A percentile compares a stretch with the other conserved stretches of the same genome.
phyloP scores from a whole-genome alignment of 1,140 invertebrate genomes.

The Drosophila sechellia region DNA sequence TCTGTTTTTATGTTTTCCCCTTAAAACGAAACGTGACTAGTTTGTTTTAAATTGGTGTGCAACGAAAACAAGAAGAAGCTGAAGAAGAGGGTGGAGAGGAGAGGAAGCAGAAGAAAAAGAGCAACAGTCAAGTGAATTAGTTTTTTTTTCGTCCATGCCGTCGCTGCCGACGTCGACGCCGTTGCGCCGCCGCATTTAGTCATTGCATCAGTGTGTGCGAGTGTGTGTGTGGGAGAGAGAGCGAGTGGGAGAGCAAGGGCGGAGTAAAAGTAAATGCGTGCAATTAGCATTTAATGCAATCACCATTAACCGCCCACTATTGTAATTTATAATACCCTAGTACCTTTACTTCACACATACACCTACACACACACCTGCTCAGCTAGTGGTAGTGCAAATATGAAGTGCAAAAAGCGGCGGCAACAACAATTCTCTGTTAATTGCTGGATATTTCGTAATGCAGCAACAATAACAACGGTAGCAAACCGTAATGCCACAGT shows the following conservation, averaged over 20 bases:
- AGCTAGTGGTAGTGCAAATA: slow-evolving; percentile 25
- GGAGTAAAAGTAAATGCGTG: slow-evolving; percentile 64
- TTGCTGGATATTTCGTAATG: slow-evolving; percentile 73
- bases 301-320: slow-evolving; percentile 52
- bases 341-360: slow-evolving; percentile 1
- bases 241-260: slow-evolving; percentile 39
- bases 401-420: slow-evolving; percentile 38
- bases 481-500: slow-evolving; percentile 36
- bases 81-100: slow-evolving; percentile 29
- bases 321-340: slow-evolving; percentile 22
- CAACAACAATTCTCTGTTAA: slow-evolving; percentile 68
- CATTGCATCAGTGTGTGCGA: not conserved
- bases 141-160: slow-evolving; percentile 60
- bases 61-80: slow-evolving; percentile 17
- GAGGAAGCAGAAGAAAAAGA: slow-evolving; percentile 37
- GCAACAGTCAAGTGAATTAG: slow-evolving; percentile 69
- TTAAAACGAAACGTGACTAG: slow-evolving; percentile 68
- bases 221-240: slow-evolving; percentile 16
- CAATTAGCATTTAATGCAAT: slow-evolving; percentile 78
- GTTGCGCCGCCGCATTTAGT: slow-evolving; percentile 58
- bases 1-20: slow-evolving; percentile 35
- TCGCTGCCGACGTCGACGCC: slow-evolving; percentile 46
- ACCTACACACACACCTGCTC: slow-evolving; percentile 12
- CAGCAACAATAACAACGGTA: slow-evolving; percentile 43
- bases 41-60: slow-evolving; percentile 76